phyloP scores from a whole-genome alignment of 1,140 invertebrate species.

The Octopus bimaculoides region DNA sequence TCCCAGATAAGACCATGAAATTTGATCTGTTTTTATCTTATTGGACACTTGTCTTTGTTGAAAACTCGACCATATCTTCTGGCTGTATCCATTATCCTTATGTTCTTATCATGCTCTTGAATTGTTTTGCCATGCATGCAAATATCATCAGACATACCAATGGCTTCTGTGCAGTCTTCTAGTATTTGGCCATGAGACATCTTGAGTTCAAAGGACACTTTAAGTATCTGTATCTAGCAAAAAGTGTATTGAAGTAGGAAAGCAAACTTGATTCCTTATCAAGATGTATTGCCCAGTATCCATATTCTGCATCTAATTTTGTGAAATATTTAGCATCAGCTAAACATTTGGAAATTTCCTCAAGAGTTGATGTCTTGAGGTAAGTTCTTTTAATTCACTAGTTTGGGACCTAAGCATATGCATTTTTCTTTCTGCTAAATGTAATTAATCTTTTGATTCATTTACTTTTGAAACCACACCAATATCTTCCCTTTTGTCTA shows the following conservation, averaged over 20 bases:
- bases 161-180: slow-evolving; percentile 26
- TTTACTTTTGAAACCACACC: slow-evolving; percentile 32
- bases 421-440: slow-evolving; percentile 55
- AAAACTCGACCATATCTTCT: slow-evolving; percentile 20
- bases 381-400: slow-evolving; percentile 22
- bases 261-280: slow-evolving; percentile 31
- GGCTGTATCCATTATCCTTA: slow-evolving; percentile 19
- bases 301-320: slow-evolving; percentile 36
- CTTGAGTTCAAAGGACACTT: slow-evolving; percentile 21
- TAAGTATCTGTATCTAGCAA: slow-evolving; percentile 27
- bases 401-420: slow-evolving; percentile 20
- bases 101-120: slow-evolving; percentile 20
- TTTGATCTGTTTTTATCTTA: slow-evolving; percentile 9
- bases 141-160: slow-evolving; percentile 36
- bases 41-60: not conserved
- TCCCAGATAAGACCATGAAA: slow-evolving; percentile 39
- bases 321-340: slow-evolving; percentile 22
- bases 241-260: slow-evolving; percentile 44
- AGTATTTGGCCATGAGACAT: slow-evolving; percentile 24
- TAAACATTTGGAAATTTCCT: too few species aligned
- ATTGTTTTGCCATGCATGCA: slow-evolving; percentile 19
- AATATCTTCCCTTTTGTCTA: slow-evolving; percentile 25
- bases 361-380: slow-evolving; percentile 16
- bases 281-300: slow-evolving; percentile 44
- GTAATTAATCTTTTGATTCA: slow-evolving; percentile 57